Evolutionary conservation across 2,888 invertebrate species (phyloP), one percentile per base, ranked within the genome.

Genomic region (Yponomeuta plumbellus): DNA sequence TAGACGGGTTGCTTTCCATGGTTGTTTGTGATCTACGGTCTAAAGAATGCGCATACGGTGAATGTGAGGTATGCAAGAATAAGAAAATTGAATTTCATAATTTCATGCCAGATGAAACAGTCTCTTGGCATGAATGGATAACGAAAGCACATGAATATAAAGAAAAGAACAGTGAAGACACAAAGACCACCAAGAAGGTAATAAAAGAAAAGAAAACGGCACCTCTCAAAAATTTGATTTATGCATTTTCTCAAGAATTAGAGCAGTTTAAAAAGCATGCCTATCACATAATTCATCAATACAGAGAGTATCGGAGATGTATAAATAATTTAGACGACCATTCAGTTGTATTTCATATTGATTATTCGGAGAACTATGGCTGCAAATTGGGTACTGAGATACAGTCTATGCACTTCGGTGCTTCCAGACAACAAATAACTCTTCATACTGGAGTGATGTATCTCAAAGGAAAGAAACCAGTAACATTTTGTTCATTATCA

Each of bases 281-380:
- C 20, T 56, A 56, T 20, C 17, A 56, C 20, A 56, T 56, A 56
- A 20, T 56, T n/a, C 56, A 56, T 56, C 56, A 56, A 56, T 20
- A 56, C 20, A 56, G 20, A 56, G 56, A 17, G 20, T 56, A 56
- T 20, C 17, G 20, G 56, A 56, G 20, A 56, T 56, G 56, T 20
- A 56, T 56, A 17, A 20, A 56, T n/a, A 20, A 56, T 56, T 20
- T 56, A 56, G 56, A 56, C 56, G 56, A 56, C 17, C n/a, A n/a
- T 56, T 17, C 56, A n/a, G 56, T 56, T n/a, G 56, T 56, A 56
- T n/a, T 56, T 20, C 17, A 20, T 40, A 64, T 34, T 34, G 70
- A 70, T 64, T 71, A 69, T 44, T 70, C 67, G 2, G 69, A 70
- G 64, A 71, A 71, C 66, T 70, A 70, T 66, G 66, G 66, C 59